Evolutionary conservation across 2,113 vertebrate species (phyloP).

Genomic region (Gobiocypris rarus): DNA sequence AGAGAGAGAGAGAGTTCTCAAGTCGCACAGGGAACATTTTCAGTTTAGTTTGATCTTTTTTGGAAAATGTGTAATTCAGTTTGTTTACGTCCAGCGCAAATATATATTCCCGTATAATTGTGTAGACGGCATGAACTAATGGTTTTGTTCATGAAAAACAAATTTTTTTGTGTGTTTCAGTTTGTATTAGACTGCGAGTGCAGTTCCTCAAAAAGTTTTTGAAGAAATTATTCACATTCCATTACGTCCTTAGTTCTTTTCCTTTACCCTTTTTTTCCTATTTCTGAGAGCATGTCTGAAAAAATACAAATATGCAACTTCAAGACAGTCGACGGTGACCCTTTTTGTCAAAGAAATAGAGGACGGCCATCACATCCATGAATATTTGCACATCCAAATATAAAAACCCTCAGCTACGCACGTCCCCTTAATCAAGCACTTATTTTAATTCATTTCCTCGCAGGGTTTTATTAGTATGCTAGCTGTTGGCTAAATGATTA

Average conservation of each 20-base stretch:
- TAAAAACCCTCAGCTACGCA: constrained; percentile 58
- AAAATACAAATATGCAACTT: neutral
- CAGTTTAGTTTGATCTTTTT: constrained; percentile 28
- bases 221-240: neutral
- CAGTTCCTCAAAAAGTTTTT: neutral
- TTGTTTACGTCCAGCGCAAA: constrained; percentile 26
- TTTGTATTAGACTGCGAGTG: neutral
- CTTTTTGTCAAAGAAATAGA: constrained; percentile 20
- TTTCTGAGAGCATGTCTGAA: neutral
- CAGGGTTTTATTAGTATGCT: constrained; percentile 65
- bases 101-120: constrained; percentile 22
- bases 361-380: constrained; percentile 44
- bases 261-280: neutral
- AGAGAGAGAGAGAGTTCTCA: constrained; percentile 50
- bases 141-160: constrained; percentile 12
- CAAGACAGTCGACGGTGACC: constrained; percentile 2
- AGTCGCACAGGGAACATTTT: constrained; percentile 48
- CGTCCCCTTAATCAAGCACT: constrained; percentile 62
- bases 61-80: constrained; percentile 2
- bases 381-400: constrained; percentile 56
- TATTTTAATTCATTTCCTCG: constrained; percentile 64
- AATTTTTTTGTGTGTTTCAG: neutral
- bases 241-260: neutral
- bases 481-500: constrained; percentile 64
- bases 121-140: constrained; percentile 10